Evolutionary conservation across 2,888 invertebrate species (phyloP), one percentile per base, ranked within the genome.

Genomic region (Drosophila subquinaria): DNA sequence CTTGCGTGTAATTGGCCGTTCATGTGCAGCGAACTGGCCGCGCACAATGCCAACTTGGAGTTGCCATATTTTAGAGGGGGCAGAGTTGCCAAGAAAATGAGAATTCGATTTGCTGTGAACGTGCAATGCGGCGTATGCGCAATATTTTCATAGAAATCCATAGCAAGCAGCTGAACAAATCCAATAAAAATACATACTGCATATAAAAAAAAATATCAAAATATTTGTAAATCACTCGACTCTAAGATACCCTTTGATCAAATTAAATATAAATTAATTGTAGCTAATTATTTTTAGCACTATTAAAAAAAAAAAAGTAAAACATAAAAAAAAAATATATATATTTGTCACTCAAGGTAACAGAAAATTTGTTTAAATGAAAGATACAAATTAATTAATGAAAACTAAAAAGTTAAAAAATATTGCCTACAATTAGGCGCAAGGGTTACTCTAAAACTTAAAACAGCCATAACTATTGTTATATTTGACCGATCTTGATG

Each of bases 61-160:
- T 61, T 73, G 57, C 73, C 78, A 60, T 53, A 73, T 73, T 35
- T 33, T 4, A 6, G 42, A 6, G 30, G 51, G 57, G 27, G 47
- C 43, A 45, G n/a, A 35, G 59, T 55, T 56, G 47, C 35, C 50
- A 62, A 75, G 69, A 13, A 66, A 69, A 60, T 56, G 52, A n/a
- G 67, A 67, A 75, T 79, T 79, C 61, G 71, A 79, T 77, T 77
- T 79, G 57, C 75, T 55, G 57, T 60, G 62, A 40, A 43, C 62
- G 82, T 72, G 70, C 86, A 76, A 65, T 79, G 82, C 66, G 69
- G 70, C 83, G 78, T 82, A 82, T 88, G 86, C 68, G 88, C 74
- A 82, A 85, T 74, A 73, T 82, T 55, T 47, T 27, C 20, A 50
- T 40, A 40, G 42, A 60, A 60, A 60, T 40, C 60, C 50, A 42